A percentile compares a stretch with the other conserved stretches of the same genome.
Conservation (phyloP, 2,888 invertebrate genomes). For the Mimas tiliae region DNA sequence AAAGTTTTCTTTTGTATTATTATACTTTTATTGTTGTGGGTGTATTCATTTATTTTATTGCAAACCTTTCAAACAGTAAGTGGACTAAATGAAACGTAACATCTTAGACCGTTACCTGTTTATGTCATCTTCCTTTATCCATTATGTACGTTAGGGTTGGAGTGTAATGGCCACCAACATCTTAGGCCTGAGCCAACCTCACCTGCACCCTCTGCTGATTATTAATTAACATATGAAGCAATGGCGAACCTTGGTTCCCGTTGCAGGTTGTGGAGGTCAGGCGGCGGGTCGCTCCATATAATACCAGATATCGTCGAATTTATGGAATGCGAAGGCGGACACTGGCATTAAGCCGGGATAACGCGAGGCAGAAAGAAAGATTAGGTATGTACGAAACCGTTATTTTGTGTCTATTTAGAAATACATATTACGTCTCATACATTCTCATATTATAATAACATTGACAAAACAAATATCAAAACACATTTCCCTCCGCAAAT, state of each 20-base stretch:
- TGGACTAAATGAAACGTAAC: not conserved
- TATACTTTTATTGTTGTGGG: not conserved
- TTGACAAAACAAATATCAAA: slow-evolving; percentile 2
- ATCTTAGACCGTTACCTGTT: not conserved
- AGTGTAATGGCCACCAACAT: too few species aligned
- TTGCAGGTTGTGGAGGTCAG: too few species aligned
- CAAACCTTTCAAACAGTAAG: not conserved
- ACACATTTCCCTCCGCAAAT: not conserved
- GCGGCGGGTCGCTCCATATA: too few species aligned
- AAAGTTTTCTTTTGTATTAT: slow-evolving; percentile 35
- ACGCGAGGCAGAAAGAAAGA: too few species aligned
- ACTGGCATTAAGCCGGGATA: too few species aligned
- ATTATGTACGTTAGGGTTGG: not conserved
- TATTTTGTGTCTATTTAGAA: not conserved
- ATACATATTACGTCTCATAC: not conserved
- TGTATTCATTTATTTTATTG: slow-evolving; percentile 10
- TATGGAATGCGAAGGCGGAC: too few species aligned
- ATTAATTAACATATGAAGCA: too few species aligned
- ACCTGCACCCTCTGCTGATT: too few species aligned
- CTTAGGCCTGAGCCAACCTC: too few species aligned
- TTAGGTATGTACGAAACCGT: too few species aligned
- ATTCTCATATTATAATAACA: not conserved
- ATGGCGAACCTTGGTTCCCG: too few species aligned
- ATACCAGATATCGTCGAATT: too few species aligned
- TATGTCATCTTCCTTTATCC: not conserved